A percentile compares a stretch with the other conserved stretches of the same genome.
Evolutionary conservation across 1,140 invertebrate species (phyloP).

Genomic region (Aphis craccivora): DNA sequence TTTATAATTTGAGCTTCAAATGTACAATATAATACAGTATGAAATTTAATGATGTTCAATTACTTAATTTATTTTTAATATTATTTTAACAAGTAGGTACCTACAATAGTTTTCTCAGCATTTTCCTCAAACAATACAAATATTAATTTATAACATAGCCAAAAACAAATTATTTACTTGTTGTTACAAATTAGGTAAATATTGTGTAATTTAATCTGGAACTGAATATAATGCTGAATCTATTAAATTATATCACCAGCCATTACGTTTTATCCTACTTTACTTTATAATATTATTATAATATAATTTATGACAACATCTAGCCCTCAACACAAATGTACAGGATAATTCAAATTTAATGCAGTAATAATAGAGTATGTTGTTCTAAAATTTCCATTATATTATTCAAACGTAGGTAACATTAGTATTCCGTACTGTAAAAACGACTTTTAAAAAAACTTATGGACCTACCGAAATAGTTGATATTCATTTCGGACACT

Average conservation of each 20-base stretch:
- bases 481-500: neutral
- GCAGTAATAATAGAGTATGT: neutral
- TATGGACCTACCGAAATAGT: neutral
- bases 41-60: too few relatives aligned
- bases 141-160: neutral
- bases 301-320: neutral
- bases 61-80: neutral
- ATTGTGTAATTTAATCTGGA: neutral
- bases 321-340: neutral
- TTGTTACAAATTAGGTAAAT: neutral
- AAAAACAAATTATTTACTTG: neutral
- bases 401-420: neutral
- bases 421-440: neutral
- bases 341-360: neutral
- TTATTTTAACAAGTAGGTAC: neutral
- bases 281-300: neutral
- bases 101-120: neutral
- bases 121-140: neutral
- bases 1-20: too few relatives aligned
- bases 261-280: neutral
- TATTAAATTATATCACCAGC: neutral
- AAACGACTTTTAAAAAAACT: neutral
- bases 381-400: slow-evolving; percentile 1
- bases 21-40: too few relatives aligned
- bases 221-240: neutral